Evolutionary conservation across 2,797 vertebrate genomes (phyloP), one percentile per base, ranked within the genome.

Genomic region (Anguilla obscura): DNA sequence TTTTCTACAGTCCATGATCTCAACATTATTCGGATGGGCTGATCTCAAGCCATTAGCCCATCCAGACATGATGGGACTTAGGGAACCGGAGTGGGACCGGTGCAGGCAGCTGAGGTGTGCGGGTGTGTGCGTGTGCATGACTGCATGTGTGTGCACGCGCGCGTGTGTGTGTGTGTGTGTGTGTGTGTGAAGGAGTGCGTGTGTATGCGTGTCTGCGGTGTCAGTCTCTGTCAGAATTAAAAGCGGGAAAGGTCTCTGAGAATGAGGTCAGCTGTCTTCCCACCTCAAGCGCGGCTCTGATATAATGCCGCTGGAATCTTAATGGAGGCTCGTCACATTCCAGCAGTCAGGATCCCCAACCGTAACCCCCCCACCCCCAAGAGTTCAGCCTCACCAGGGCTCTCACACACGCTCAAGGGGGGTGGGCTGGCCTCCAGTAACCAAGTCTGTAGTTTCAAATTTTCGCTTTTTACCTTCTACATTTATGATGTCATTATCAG

Each of bases 251-350:
- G 50, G 27, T 63, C 8, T 30, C 14, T 3, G n/a, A 76, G 87
- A 85, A 52, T 40, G 69, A 76, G 87, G 87, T 88, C 36, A 85
- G 83, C 56, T 3, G 66, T 85, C 48, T 85, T 27, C 16, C 27
- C 84, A 27, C 63, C 66, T 69, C 30, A 88, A 52, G n/a, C 71
- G 50, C 71, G 33, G 83, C 87, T 21, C 54, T 58, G 48, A 33
- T 45, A 74, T 33, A 85, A 83, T n/a, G 45, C 87, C 87, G 74
- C 87, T 71, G 84, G 83, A 88, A 88, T 88, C 83, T 85, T 88
- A 88, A 88, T 85, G 83, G 83, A 88, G 87, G 14, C 83, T 30
- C 27, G 30, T 27, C 40, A 30, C 87, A 88, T 88, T 88, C 87
- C 87, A 56, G 30, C 84, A 48, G 87, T 54, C 83, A 85, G 24